Evolutionary conservation across 2,113 vertebrate species (phyloP).

Genomic region (Microcebus lehilahytsara): DNA sequence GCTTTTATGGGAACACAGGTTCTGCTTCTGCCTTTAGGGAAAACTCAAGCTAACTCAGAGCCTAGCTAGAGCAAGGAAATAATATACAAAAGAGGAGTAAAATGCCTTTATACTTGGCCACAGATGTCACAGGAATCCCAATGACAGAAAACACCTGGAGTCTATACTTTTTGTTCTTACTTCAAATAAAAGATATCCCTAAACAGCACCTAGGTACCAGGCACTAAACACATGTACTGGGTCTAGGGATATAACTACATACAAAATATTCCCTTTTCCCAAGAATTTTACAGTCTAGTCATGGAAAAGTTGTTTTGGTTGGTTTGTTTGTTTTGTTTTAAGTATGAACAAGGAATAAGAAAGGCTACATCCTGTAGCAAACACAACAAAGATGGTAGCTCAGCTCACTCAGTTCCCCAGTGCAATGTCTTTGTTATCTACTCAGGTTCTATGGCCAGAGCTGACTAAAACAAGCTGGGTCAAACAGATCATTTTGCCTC

Average conservation of each 20-base stretch:
- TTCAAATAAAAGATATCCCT: not conserved
- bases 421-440: not conserved
- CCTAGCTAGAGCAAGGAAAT: not conserved
- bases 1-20: not conserved
- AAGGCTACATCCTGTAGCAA: not conserved
- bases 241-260: not conserved
- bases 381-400: not conserved
- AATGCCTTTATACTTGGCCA: not conserved
- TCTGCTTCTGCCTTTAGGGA: not conserved
- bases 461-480: not conserved
- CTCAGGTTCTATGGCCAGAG: not conserved
- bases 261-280: not conserved
- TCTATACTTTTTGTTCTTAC: not conserved
- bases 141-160: not conserved
- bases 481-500: not conserved
- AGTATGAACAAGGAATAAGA: not conserved
- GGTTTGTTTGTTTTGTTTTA: not conserved
- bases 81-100: not conserved
- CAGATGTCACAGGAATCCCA: not conserved
- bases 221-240: not conserved
- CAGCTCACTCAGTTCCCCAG: not conserved
- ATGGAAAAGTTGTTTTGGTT: not conserved
- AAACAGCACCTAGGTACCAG: not conserved
- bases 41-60: conserved; percentile 6
- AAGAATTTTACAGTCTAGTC: not conserved